Evolutionary conservation across 2,113 vertebrate species (phyloP).

Genomic region (Dolichallabes microphthalmus): DNA sequence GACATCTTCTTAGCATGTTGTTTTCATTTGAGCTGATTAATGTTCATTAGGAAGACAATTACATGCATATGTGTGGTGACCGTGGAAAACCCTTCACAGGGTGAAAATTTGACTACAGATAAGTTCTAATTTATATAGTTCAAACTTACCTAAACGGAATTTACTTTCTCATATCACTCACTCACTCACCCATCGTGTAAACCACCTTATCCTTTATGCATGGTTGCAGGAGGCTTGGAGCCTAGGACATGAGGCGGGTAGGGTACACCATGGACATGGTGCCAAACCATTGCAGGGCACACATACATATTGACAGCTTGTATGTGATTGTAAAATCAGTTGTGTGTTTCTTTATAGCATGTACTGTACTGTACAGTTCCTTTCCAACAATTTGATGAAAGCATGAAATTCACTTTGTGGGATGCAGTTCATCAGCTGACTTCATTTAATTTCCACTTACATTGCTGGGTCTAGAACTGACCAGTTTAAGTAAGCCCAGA

Average conservation of each 20-base stretch:
- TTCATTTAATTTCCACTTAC: too few relatives aligned
- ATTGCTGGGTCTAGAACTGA: too few relatives aligned
- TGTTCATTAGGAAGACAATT: neutral
- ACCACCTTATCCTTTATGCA: too few relatives aligned
- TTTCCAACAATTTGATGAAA: neutral
- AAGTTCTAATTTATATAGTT: neutral
- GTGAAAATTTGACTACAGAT: neutral
- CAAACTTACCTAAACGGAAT: neutral
- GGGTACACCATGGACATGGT: too few relatives aligned
- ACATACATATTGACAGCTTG: neutral
- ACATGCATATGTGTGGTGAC: neutral
- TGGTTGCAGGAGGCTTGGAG: too few relatives aligned
- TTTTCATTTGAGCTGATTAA: conserved; percentile 9
- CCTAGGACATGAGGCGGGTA: too few relatives aligned
- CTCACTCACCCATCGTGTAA: too few relatives aligned
- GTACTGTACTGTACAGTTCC: neutral
- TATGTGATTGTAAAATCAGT: neutral
- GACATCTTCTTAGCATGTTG: neutral
- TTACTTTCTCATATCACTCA: too few relatives aligned
- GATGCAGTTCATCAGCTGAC: neutral
- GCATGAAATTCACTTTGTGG: neutral
- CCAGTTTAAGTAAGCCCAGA: too few relatives aligned
- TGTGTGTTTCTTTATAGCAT: neutral
- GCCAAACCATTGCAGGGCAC: neutral
- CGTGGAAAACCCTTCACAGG: neutral